Evolutionary conservation across 2,888 invertebrate genomes (phyloP).

Genomic region (Thecophora atra): DNA sequence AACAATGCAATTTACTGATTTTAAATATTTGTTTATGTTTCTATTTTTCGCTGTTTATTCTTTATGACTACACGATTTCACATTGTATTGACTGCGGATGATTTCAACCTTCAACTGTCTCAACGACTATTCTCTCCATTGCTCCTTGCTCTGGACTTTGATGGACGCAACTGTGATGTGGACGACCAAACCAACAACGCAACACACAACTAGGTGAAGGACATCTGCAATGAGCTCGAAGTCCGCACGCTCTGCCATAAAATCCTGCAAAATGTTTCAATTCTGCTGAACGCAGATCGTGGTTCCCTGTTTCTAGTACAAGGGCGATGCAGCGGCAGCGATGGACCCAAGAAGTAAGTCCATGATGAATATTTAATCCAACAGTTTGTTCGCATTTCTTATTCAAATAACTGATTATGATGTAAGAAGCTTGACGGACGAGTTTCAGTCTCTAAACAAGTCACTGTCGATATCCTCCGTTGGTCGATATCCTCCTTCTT

Average conservation of each 20-base stretch:
- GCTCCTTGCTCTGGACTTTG: too few relatives aligned
- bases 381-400: too few relatives aligned
- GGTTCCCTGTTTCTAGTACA: conserved; percentile 93
- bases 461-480: too few relatives aligned
- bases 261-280: conserved; percentile 93
- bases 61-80: conserved; percentile 17
- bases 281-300: conserved; percentile 88
- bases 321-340: conserved; percentile 69
- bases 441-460: too few relatives aligned
- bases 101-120: neutral
- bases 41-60: conserved; percentile 17
- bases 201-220: conserved; percentile 75
- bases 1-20: too few relatives aligned
- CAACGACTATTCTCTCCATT: neutral
- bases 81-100: neutral
- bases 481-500: too few relatives aligned
- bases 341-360: conserved; percentile 66
- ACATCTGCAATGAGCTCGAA: conserved; percentile 96
- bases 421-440: too few relatives aligned
- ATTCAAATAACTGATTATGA: too few relatives aligned
- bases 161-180: conserved; percentile 9
- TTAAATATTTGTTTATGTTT: neutral
- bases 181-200: conserved; percentile 21
- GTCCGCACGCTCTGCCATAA: conserved; percentile 94
- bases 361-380: neutral